Evolutionary conservation across 1,140 invertebrate species (phyloP).

Genomic region (Drosophila erecta): DNA sequence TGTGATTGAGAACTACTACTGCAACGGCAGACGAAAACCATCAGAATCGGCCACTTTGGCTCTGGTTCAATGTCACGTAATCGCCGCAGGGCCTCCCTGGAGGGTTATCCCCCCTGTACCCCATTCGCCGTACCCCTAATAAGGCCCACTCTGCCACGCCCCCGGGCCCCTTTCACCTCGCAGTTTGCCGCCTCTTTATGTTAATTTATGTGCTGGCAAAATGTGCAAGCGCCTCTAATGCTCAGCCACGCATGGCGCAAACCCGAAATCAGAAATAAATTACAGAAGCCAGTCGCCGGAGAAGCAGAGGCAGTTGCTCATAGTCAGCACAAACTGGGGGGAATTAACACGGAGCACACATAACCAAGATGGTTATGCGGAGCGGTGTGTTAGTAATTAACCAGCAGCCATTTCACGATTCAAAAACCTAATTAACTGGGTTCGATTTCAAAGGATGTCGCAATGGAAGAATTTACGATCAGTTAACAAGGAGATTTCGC

Average conservation of each 20-base stretch:
- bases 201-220: conserved; percentile 82
- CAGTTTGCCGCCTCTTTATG: conserved; percentile 66
- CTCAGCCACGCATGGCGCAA: conserved; percentile 77
- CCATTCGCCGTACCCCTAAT: not conserved
- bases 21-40: conserved; percentile 16
- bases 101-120: conserved; percentile 1
- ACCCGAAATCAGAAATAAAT: conserved; percentile 79
- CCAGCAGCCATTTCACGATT: not conserved
- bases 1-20: conserved; percentile 65
- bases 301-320: conserved; percentile 56
- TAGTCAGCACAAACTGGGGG: conserved; percentile 50
- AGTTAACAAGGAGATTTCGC: too few relatives aligned
- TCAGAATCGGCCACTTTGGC: conserved; percentile 55
- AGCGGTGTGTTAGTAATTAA: conserved; percentile 10
- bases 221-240: conserved; percentile 77
- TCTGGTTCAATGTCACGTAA: conserved; percentile 78
- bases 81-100: conserved; percentile 60
- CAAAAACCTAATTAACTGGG: too few relatives aligned
- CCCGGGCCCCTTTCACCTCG: conserved; percentile 5
- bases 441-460: not conserved
- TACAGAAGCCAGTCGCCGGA: conserved; percentile 43
- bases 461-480: too few relatives aligned
- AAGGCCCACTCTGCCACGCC: not conserved
- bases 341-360: conserved; percentile 25
- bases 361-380: conserved; percentile 27